phyloP scores from a whole-genome alignment of 2,797 vertebrate species.

The Sebastes flavidus region DNA sequence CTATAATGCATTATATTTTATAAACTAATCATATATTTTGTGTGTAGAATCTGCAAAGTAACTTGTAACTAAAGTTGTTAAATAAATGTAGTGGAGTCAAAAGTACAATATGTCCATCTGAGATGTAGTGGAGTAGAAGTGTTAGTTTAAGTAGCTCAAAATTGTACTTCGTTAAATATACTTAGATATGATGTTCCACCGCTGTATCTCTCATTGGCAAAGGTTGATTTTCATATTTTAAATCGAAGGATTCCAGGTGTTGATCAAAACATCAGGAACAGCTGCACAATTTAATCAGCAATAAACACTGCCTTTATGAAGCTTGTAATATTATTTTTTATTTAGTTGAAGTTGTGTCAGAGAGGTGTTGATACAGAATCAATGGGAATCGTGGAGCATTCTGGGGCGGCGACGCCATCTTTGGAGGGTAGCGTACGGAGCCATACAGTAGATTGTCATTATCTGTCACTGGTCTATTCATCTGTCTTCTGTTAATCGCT shows the following conservation, averaged over 20 bases:
- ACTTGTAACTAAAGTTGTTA: too few species aligned
- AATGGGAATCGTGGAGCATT: too few species aligned
- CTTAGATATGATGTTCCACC: neutral
- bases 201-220: neutral
- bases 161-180: neutral
- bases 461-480: too few species aligned
- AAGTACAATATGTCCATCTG: neutral
- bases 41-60: neutral
- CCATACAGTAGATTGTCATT: accelerated
- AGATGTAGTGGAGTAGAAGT: neutral
- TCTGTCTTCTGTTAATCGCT: accelerated
- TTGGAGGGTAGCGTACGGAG: too few species aligned
- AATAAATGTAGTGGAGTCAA: neutral
- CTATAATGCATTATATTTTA: neutral
- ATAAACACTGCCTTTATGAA: neutral
- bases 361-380: too few species aligned
- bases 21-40: too few species aligned
- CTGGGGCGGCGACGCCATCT: too few species aligned
- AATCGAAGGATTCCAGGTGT: neutral
- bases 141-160: neutral
- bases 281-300: neutral
- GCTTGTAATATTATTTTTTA: neutral
- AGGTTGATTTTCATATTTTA: neutral
- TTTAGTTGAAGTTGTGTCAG: neutral
- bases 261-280: neutral